Percentiles rank a stretch among this genome's conserved stretches.
Evolutionary conservation across 2,797 vertebrate species (phyloP).

Genomic region (Mus spretus): DNA sequence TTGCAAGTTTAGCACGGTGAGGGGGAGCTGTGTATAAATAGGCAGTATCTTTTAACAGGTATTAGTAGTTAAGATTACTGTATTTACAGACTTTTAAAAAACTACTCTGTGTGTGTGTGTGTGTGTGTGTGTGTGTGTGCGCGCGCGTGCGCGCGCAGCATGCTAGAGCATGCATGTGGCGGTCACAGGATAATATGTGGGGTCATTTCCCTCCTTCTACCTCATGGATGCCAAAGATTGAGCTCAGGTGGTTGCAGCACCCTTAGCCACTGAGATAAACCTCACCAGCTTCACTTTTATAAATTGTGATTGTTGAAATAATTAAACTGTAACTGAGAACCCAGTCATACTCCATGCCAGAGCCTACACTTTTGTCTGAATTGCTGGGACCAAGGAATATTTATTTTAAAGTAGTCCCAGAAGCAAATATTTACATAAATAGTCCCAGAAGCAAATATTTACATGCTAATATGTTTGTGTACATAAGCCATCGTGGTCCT

Average conservation of each 20-base stretch:
- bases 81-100: not conserved
- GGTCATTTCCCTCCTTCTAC: not conserved
- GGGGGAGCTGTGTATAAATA: not conserved
- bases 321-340: conserved; percentile 57
- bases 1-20: not conserved
- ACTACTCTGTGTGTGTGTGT: not conserved
- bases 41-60: not conserved
- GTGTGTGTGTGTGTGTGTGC: not conserved
- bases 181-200: no score
- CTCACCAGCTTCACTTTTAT: not conserved
- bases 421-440: not conserved
- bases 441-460: conserved; percentile 14
- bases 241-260: not conserved
- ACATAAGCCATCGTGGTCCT: not conserved
- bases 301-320: conserved; percentile 37
- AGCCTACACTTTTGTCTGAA: not conserved
- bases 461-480: not conserved
- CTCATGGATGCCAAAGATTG: not conserved
- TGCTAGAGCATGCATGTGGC: not conserved
- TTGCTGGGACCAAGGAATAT: not conserved
- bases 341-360: not conserved
- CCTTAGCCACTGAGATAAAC: not conserved
- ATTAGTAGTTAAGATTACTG: conserved; percentile 37
- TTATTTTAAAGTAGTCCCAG: conserved; percentile 24
- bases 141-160: no score